Conservation (phyloP, 2,888 invertebrate genomes). For the Panopea generosa region DNA sequence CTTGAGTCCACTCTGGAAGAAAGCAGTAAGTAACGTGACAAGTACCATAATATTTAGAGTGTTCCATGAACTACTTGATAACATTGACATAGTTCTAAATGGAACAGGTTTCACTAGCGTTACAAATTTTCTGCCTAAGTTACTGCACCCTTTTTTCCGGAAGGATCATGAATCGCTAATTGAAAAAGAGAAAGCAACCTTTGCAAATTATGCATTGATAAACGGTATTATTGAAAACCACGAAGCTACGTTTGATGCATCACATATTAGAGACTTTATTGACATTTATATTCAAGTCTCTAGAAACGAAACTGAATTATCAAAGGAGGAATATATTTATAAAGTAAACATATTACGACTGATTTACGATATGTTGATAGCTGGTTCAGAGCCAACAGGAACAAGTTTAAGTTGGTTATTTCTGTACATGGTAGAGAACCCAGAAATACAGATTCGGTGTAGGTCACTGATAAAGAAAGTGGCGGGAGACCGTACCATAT, state of each 20-base stretch:
- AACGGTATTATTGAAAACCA: slow-evolving; percentile 11
- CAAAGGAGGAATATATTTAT: slow-evolving; percentile 3
- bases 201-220: neutral
- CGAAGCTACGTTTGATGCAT: slow-evolving; percentile 11
- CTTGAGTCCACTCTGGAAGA: neutral
- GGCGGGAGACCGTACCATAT: slow-evolving; percentile 9
- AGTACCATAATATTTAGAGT: slow-evolving; percentile 8
- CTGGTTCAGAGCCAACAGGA: slow-evolving; percentile 17
- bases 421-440: slow-evolving; percentile 21
- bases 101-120: slow-evolving; percentile 16
- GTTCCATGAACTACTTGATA: neutral
- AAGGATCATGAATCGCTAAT: slow-evolving; percentile 8
- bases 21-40: slow-evolving; percentile 7
- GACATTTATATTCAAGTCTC: slow-evolving; percentile 19
- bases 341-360: slow-evolving; percentile 13
- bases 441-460: slow-evolving; percentile 19
- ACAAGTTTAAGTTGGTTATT: slow-evolving; percentile 15
- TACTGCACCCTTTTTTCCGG: slow-evolving; percentile 17
- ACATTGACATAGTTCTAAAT: slow-evolving; percentile 10
- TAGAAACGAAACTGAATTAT: slow-evolving; percentile 11
- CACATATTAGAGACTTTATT: slow-evolving; percentile 13
- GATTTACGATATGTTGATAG: slow-evolving; percentile 25
- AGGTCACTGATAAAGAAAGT: neutral
- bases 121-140: slow-evolving; percentile 21
- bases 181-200: slow-evolving; percentile 5